Conservation (phyloP, 2,888 invertebrate genomes). For the Lithophane socia region DNA sequence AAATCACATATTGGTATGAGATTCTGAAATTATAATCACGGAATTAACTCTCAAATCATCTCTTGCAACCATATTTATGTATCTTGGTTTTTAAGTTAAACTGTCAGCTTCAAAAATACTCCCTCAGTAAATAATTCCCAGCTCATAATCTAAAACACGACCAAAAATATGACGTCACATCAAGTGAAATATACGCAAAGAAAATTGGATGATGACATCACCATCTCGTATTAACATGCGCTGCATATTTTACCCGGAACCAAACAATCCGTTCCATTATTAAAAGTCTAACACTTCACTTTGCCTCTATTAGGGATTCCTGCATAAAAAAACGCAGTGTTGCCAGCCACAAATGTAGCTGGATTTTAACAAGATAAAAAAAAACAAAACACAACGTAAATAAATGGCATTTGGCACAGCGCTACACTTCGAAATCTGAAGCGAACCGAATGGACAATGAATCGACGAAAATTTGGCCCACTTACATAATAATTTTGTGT, state of each 20-base stretch:
- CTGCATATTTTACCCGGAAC: constrained; percentile 36
- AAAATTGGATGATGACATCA: constrained; percentile 58
- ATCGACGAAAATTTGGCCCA: constrained; percentile 81
- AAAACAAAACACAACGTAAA: constrained; percentile 59
- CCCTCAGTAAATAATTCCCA: background rate
- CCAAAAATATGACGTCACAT: constrained; percentile 37
- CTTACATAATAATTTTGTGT: constrained; percentile 79
- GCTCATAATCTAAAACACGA: constrained; percentile 16
- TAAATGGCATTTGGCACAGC: constrained; percentile 80
- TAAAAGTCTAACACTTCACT: constrained; percentile 58
- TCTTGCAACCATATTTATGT: background rate
- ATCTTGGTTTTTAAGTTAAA: background rate
- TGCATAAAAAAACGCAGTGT: constrained; percentile 52
- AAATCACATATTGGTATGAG: background rate
- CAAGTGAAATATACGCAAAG: constrained; percentile 43
- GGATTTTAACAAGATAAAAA: constrained; percentile 64
- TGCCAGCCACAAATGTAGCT: constrained; percentile 60
- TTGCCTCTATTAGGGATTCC: constrained; percentile 51
- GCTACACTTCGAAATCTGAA: constrained; percentile 73
- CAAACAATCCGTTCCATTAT: constrained; percentile 46
- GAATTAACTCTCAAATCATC: background rate
- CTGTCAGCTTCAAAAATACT: background rate
- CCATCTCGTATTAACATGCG: constrained; percentile 46
- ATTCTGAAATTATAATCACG: background rate
- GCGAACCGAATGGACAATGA: constrained; percentile 79